Base-by-base conservation (phyloP, 2,797 vertebrate genomes). In the Pelobates cultripes region DNA sequence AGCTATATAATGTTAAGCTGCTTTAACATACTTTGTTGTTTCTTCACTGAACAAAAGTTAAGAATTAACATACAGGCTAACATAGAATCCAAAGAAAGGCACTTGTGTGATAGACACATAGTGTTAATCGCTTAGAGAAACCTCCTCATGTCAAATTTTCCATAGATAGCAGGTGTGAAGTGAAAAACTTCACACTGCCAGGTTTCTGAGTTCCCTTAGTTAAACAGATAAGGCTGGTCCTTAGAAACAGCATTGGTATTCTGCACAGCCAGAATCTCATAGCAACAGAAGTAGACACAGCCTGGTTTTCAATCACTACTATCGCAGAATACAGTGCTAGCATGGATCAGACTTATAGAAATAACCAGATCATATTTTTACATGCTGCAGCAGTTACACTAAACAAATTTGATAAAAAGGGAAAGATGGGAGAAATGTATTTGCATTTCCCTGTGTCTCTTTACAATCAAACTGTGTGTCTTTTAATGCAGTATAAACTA, bases 211-310 rank as follows among this genome's bases (percentile, higher is more conserved):
- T 7, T 64, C 28, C 61, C 28, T 64, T 64, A 64, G 61, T 14
- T 64, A 40, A 68, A 43, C 7, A 43, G 7, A 14, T 28, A 4
- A 40, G 6, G 63, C 66, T 68, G 66, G 66, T 64, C 61, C 61
- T 64, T 64, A 64, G 61, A 64, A 28, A 64, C 28, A 6, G 28
- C 61, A 64, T 64, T 64, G 61, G 61, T 64, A 64, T 64, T 64
- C 61, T 4, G 7, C 28, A 40, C 61, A 64, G 17, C 17, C 14
- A 28, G 61, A 64, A n/a, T 64, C 61, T 40, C 61, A 17, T 64
- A 64, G 61, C 61, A 64, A 64, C 61, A 64, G 61, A 7, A 64
- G 61, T 10, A 64, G 4, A 40, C 7, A 4, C 61, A 28, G 28
- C 61, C 61, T 64, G 12, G 10, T 14, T 64, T 64, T 64, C 61